Evolutionary conservation across 2,797 vertebrate genomes (phyloP), one percentile per base, ranked within the genome.

Genomic region (Helostoma temminkii): DNA sequence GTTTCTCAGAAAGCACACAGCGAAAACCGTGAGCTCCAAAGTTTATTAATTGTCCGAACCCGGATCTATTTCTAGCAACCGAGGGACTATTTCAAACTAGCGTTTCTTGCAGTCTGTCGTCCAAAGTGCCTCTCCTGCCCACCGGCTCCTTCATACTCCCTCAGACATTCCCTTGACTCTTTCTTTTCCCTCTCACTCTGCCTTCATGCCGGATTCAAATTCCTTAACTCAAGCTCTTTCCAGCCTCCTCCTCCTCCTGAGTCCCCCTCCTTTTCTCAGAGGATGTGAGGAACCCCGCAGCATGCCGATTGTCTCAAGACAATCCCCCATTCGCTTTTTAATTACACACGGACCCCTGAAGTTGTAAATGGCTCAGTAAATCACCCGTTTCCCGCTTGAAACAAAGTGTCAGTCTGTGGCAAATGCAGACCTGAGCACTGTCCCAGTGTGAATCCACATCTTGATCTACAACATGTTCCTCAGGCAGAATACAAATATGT

Each of bases 161-260:
- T 70, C 80, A 64, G 58, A 84, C 76, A 60, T 62, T 58, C 74
- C 64, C 74, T 63, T 60, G 56, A 18, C 72, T 73, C 65, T 66
- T 52, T 75, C 69, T 71, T 61, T 48, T 71, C 56, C 61, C 77
- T 72, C 72, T 78, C 68, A 78, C 83, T 83, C 73, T 78, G 71
- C 81, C 85, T 85, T 81, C 85, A 84, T 87, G 83, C 89, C 91
- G 56, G 85, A 89, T 83, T 91, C 89, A 87, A 93, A 94, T 94
- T 95, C 93, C 93, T 93, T 71, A 87, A 91, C 91, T 89, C 89
- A 64, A 88, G 68, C 87, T 89, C 74, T 92, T 83, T 89, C 89
- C 84, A 71, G 85, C 85, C 59, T 60, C 66, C 64, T 53, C 74
- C 62, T 70, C 56, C 45, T 5, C 68, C 50, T 50, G 56, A 66